Conservation (phyloP, 2,797 vertebrate genomes). For the Tapera naevia region DNA sequence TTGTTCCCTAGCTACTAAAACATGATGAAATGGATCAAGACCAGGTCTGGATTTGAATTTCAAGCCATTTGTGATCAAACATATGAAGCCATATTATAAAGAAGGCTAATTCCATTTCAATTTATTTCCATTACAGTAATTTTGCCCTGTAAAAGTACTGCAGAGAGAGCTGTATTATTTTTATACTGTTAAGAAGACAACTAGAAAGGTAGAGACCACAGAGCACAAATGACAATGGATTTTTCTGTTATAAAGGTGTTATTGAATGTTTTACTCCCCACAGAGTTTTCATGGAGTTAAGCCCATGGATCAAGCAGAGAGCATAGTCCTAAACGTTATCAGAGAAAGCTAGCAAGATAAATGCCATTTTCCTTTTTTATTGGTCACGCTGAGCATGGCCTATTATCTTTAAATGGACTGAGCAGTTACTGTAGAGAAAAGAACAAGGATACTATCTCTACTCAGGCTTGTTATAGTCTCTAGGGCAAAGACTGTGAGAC, state of each 20-base stretch:
- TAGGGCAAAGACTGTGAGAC: slow-evolving; percentile 14
- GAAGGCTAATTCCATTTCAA: neutral
- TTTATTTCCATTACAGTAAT: slow-evolving; percentile 38
- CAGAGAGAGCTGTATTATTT: slow-evolving; percentile 43
- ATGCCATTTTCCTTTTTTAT: slow-evolving; percentile 5
- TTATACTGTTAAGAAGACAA: slow-evolving; percentile 24
- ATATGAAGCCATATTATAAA: slow-evolving; percentile 1
- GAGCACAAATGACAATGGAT: slow-evolving; percentile 35
- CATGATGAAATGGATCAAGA: neutral
- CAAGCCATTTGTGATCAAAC: slow-evolving; percentile 36
- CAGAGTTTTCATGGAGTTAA: neutral
- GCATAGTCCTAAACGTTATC: neutral
- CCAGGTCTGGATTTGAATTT: slow-evolving; percentile 13
- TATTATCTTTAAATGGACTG: slow-evolving; percentile 43
- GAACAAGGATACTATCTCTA: slow-evolving; percentile 32
- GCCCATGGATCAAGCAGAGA: slow-evolving; percentile 21
- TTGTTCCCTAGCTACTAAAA: slow-evolving; percentile 7
- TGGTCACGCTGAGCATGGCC: slow-evolving; percentile 41
- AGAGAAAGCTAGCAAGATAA: slow-evolving; percentile 42
- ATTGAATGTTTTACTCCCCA: slow-evolving; percentile 22
- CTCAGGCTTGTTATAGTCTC: slow-evolving; percentile 17
- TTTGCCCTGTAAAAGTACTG: slow-evolving; percentile 9
- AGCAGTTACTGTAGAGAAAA: slow-evolving; percentile 17
- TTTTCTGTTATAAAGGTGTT: slow-evolving; percentile 40
- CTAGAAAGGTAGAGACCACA: slow-evolving; percentile 2